These are phyloP conservation scores for Cotesia glomerata DNA, from an alignment of 1,140 invertebrate genomes.

Conservation along the genomic window DNA sequence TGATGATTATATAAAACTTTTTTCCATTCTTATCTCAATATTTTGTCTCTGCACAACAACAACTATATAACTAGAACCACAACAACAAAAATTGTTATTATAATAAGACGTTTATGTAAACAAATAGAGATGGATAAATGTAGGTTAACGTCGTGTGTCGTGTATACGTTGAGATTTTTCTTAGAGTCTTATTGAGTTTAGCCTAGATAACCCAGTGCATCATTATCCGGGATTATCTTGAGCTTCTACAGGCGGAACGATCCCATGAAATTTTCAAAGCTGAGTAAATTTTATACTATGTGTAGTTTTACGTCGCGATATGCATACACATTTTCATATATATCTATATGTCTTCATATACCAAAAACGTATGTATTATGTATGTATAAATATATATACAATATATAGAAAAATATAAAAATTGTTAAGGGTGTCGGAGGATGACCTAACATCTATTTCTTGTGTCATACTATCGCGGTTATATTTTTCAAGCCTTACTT, in stretches of 20 bases:
- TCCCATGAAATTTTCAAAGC: constrained; percentile 24
- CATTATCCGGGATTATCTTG: constrained; percentile 19
- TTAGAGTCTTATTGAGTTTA: background rate
- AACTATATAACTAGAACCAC: no score
- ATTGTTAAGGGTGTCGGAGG: background rate
- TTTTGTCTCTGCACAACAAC: no score
- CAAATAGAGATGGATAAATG: background rate
- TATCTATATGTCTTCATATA: background rate
- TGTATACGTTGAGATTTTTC: background rate
- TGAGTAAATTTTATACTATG: constrained; percentile 11
- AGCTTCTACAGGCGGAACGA: background rate
- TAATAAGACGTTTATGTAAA: background rate
- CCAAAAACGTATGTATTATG: background rate
- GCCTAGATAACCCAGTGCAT: background rate
- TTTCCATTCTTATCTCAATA: no score
- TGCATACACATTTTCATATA: background rate
- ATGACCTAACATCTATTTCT: constrained; percentile 24
- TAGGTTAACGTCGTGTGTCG: background rate
- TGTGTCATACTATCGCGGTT: constrained; percentile 13
- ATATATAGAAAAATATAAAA: background rate
- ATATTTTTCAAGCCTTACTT: constrained; percentile 14
- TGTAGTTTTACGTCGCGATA: background rate
- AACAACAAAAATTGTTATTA: no score
- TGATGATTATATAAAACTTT: no score
- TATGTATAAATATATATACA: background rate